A percentile compares a stretch with the other conserved stretches of the same genome.
Conservation (phyloP, 2,113 vertebrate genomes). For the Elachura formosa region DNA sequence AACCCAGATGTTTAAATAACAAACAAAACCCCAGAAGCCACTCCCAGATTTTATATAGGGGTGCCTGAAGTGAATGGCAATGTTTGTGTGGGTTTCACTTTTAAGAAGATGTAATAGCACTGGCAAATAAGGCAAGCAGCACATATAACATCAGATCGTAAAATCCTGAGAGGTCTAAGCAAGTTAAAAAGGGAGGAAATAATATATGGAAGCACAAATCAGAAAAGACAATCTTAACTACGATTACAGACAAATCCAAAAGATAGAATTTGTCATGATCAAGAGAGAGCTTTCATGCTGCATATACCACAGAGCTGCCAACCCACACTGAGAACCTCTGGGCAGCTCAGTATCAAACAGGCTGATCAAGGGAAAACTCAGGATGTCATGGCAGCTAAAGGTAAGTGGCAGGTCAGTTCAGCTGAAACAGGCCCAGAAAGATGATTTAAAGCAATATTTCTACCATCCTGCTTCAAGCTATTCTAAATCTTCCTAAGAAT, state of each 20-base stretch:
- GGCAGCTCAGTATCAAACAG: not conserved
- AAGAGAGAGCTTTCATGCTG: not conserved
- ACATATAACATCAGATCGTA: not conserved
- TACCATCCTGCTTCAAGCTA: not conserved
- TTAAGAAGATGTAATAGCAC: not conserved
- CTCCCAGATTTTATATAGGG: not conserved
- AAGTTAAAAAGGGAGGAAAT: not conserved
- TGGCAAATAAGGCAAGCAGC: not conserved
- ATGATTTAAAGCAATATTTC: not conserved
- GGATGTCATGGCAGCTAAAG: not conserved
- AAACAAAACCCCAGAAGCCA: not conserved
- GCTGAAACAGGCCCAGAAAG: not conserved
- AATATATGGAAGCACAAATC: not conserved
- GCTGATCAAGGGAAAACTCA: not conserved
- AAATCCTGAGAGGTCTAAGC: not conserved
- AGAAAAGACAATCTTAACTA: not conserved
- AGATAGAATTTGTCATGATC: not conserved
- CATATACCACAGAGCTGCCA: not conserved
- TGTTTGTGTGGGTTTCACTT: not conserved
- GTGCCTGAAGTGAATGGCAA: not conserved
- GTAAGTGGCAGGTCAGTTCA: not conserved
- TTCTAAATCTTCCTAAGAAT: not conserved
- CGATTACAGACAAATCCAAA: not conserved
- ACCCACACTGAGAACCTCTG: not conserved
- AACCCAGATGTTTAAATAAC: not conserved